Base-by-base conservation (phyloP, 2,113 vertebrate genomes). In the Oncorhynchus tshawytscha region DNA sequence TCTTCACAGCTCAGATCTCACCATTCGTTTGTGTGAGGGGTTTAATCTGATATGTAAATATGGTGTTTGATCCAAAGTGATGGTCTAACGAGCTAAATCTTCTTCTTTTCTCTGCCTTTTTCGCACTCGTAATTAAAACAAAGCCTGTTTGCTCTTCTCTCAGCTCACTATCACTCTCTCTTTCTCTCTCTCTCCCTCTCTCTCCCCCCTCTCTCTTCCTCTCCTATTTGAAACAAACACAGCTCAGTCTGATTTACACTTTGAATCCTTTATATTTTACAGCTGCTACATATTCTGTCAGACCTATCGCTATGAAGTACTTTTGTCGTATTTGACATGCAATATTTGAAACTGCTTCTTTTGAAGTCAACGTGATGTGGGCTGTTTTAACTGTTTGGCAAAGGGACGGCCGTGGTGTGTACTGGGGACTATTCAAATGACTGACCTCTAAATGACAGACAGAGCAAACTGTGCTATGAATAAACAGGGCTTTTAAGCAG, bases 1-100 rank as follows among this genome's bases (percentile, higher is more conserved):
- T 67, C 90, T 91, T 94, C 91, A 90, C 92, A 90, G 90, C 92
- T 95, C 95, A 95, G 94, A 95, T 95, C 94, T 95, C 86, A 89
- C 91, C 94, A 77, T 86, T 90, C 90, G 89, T 95, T 95, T 94
- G 80, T 86, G 93, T 93, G 93, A 95, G 94, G 94, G 91, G 93
- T 95, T 94, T 95, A 96, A 97, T 97, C 95, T 94, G 94, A 95
- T 96, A 98, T 97, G 97, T 96, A 98, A 98, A 98, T 98, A 95
- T 90, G 91, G 87, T 86, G 91, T 94, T 95, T 95, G 95, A 94
- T 96, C 94, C 94, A 94, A 93, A 94, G 93, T 85, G 86, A 90
- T 87, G 89, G 92, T 90, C 93, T 97, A 96, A 98, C 94, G 94
- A 96, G 95, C 91, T 89, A 83, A 87, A 94, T 85, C 78, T 87